phyloP scores from a whole-genome alignment of 2,888 invertebrate genomes.

The Oxycera nigricornis region DNA sequence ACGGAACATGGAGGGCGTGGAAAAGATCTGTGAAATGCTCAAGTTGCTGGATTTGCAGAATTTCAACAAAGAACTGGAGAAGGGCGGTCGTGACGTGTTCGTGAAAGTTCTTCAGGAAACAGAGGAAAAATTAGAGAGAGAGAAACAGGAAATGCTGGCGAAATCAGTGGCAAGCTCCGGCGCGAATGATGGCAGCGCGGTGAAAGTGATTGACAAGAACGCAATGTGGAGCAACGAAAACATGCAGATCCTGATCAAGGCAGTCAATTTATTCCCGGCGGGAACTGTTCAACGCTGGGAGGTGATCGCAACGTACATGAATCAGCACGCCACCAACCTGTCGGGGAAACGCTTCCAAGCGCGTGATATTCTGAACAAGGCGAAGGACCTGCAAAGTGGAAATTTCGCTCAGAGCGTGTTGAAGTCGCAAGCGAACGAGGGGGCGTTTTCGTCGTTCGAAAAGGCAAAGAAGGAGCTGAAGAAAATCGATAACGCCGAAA shows the following conservation, averaged over 20 bases:
- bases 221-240: conserved; percentile 82
- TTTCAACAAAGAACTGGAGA: conserved; percentile 74
- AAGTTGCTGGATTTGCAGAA: conserved; percentile 76
- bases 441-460: conserved; percentile 90
- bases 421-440: conserved; percentile 88
- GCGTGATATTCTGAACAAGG: conserved; percentile 93
- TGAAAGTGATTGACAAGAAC: conserved; percentile 52
- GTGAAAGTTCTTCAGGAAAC: conserved; percentile 72
- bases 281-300: conserved; percentile 95
- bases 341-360: conserved; percentile 74
- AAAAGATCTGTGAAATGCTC: conserved; percentile 86
- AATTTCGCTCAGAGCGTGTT: conserved; percentile 84
- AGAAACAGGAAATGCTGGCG: conserved; percentile 70
- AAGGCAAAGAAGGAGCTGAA: conserved; percentile 76
- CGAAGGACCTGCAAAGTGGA: conserved; percentile 90
- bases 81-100: conserved; percentile 72
- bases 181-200: conserved; percentile 38
- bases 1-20: conserved; percentile 87
- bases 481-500: conserved; percentile 73
- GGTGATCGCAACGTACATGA: conserved; percentile 94
- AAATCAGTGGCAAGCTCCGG: conserved; percentile 60
- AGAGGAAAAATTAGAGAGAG: conserved; percentile 79
- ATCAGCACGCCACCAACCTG: conserved; percentile 74
- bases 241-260: conserved; percentile 90
- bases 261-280: conserved; percentile 96